Evolutionary conservation across 2,113 vertebrate genomes (phyloP), one percentile per base, ranked within the genome.

Genomic region (Cryptotis parvus): DNA sequence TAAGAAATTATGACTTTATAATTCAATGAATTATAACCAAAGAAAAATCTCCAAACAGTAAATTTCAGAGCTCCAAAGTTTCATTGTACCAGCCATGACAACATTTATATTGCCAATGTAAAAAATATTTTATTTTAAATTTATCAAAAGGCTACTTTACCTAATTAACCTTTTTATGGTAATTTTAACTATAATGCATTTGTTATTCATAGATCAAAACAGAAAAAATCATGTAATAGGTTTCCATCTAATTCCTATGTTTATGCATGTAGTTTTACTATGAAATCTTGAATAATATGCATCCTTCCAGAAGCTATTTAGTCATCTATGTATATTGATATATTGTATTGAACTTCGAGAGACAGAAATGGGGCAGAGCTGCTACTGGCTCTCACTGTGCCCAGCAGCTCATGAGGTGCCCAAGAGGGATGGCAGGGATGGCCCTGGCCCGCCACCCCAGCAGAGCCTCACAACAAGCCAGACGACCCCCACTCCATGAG

Each of bases 11-110:
- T 35, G 7, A 74, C 27, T 81, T 70, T 49, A 45, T 90, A 85
- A 70, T 11, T 72, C 31, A 43, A 66, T 5, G 2, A 87, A 66
- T 70, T 86, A 58, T 3, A 81, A 69, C 35, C 26, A 88, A 81
- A 78, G 5, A 69, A 55, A 16, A 79, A 89, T 78, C 65, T 82
- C 2, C 27, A 84, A 87, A 94, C 15, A 84, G 37, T 27, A 89
- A 90, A 78, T 24, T 39, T 86, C 15, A 85, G n/a, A 84, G 37
- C n/a, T 9, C 20, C 15, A 78, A 91, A 75, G 3, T 3, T 26
- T 43, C 7, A 75, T 4, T 74, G 41, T 61, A 7, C 6, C 15
- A 76, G 75, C 26, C n/a, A 93, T 49, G 58, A 84, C 75, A 39
- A 11, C 80, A 91, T 78, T 82, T 55, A 14, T 10, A 15, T 55